Conservation (phyloP, 2,113 vertebrate species). For the Siniperca chuatsi region DNA sequence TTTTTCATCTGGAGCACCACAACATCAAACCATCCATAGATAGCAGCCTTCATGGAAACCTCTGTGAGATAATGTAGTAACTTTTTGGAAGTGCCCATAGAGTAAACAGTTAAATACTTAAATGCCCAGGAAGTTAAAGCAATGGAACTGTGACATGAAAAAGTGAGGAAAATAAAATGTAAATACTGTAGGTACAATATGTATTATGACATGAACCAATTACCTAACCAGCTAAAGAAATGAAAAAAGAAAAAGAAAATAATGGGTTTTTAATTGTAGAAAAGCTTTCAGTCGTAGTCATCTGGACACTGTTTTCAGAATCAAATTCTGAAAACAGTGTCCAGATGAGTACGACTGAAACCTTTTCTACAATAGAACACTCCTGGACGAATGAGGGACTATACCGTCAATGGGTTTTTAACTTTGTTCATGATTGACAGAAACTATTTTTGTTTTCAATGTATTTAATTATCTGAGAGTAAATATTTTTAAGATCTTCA, state of each 20-base stretch:
- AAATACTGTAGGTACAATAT: neutral
- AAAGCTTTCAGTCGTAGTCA: too few species aligned
- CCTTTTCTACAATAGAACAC: too few species aligned
- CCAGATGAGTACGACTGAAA: too few species aligned
- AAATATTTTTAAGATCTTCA: neutral
- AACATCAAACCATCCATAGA: conserved; percentile 21
- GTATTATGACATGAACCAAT: neutral
- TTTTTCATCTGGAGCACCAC: conserved; percentile 55
- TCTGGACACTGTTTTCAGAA: too few species aligned
- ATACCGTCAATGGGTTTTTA: neutral
- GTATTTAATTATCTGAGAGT: neutral
- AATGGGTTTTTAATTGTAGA: neutral
- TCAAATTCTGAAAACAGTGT: too few species aligned
- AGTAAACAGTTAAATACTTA: neutral
- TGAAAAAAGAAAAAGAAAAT: too few species aligned
- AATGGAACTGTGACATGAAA: neutral
- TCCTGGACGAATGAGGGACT: too few species aligned
- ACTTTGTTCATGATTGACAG: neutral
- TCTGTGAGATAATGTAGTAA: neutral
- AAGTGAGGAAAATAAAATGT: neutral
- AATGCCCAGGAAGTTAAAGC: neutral
- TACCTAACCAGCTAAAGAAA: neutral
- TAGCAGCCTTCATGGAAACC: conserved; percentile 9
- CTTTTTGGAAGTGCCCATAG: neutral
- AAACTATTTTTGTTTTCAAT: neutral